phyloP scores from a whole-genome alignment of 2,888 invertebrate genomes.

The Acrobasis consociella region DNA sequence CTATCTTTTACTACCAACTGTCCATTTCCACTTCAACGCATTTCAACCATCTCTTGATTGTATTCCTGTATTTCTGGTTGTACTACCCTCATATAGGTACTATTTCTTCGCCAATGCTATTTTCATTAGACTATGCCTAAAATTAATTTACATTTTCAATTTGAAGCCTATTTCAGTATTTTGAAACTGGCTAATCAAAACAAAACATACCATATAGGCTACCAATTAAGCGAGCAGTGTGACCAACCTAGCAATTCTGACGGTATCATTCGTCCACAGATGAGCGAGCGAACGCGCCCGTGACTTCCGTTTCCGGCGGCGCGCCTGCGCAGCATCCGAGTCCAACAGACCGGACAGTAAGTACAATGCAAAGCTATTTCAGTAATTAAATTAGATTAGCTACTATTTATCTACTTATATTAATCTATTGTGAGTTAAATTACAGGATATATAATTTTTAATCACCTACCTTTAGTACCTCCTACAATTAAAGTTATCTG shows the following conservation, averaged over 20 bases:
- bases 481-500: no score
- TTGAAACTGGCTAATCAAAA: neutral
- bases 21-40: no score
- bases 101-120: no score
- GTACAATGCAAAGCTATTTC: slow-evolving; percentile 37
- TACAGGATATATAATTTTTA: neutral
- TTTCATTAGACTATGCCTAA: no score
- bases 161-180: neutral
- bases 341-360: slow-evolving; percentile 62
- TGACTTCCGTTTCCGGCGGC: slow-evolving; percentile 80
- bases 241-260: slow-evolving; percentile 70
- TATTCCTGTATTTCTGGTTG: no score
- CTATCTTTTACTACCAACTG: no score
- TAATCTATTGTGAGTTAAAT: neutral
- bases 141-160: no score
- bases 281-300: slow-evolving; percentile 76
- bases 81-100: no score
- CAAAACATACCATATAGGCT: slow-evolving; percentile 3
- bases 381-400: slow-evolving; percentile 17
- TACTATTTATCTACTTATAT: neutral
- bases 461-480: neutral
- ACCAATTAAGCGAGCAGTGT: slow-evolving; percentile 35
- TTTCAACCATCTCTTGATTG: no score
- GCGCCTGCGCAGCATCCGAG: slow-evolving; percentile 80
- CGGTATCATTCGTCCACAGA: slow-evolving; percentile 70